A percentile compares a stretch with the other conserved stretches of the same genome.
These are phyloP conservation scores for Aythya baeri DNA, from an alignment of 2,113 vertebrate genomes.

Conservation along the genomic window DNA sequence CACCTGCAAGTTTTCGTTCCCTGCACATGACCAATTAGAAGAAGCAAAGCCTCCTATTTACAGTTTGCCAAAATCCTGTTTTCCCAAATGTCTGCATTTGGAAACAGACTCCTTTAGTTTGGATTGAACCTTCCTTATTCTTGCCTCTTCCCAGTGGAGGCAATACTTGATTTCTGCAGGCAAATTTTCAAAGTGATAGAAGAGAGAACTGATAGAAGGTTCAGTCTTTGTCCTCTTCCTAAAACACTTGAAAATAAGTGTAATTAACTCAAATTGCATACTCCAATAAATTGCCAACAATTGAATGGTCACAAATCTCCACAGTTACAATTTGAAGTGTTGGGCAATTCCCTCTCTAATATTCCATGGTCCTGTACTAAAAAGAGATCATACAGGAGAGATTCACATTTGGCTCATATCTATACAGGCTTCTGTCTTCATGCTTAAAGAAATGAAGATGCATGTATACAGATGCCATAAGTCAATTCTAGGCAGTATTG, in stretches of 20 bases:
- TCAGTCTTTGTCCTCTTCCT: background rate
- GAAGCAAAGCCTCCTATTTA: background rate
- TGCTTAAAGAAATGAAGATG: background rate
- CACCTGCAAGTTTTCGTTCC: background rate
- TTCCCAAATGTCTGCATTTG: background rate
- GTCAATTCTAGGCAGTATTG: background rate
- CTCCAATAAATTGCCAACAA: background rate
- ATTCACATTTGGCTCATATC: background rate
- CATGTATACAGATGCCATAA: background rate
- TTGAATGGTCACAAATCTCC: background rate
- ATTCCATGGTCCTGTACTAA: background rate
- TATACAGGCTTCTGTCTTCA: background rate
- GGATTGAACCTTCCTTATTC: background rate
- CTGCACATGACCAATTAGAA: background rate
- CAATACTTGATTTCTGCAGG: background rate
- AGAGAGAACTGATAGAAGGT: background rate
- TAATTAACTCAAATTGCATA: background rate
- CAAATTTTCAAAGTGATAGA: background rate
- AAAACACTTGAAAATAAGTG: background rate
- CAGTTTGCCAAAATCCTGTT: background rate
- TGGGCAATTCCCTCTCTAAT: background rate
- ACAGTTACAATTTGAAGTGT: background rate
- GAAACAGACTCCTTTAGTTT: background rate
- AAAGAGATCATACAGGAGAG: background rate
- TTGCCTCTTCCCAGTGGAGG: background rate